These are phyloP conservation scores for Microcebus lehilahytsara DNA, from an alignment of 2,113 vertebrate species.

Conservation along the genomic window DNA sequence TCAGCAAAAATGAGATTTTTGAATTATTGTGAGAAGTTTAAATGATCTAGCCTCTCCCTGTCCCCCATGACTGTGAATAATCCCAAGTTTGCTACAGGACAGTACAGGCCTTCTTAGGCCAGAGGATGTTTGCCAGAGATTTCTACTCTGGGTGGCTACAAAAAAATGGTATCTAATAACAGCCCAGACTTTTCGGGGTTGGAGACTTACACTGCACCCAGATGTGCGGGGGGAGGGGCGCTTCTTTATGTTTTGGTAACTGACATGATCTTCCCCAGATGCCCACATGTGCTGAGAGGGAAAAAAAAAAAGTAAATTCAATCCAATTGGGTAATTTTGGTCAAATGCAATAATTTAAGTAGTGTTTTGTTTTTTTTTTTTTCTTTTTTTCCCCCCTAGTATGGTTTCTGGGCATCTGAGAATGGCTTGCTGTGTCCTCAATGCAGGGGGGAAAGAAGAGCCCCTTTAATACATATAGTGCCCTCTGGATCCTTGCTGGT, in stretches of 20 bases:
- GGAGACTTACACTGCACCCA: slow-evolving; percentile 29
- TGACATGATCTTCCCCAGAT: slow-evolving; percentile 10
- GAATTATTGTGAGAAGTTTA: slow-evolving; percentile 61
- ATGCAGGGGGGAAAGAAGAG: neutral
- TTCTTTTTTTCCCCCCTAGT: too few species aligned
- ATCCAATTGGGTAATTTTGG: neutral
- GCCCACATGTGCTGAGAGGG: neutral
- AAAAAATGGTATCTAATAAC: slow-evolving; percentile 45
- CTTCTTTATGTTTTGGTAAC: slow-evolving; percentile 7
- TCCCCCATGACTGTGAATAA: slow-evolving; percentile 72
- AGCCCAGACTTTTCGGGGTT: neutral
- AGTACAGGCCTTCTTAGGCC: slow-evolving; percentile 34
- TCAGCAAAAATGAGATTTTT: slow-evolving; percentile 60
- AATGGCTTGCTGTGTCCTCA: neutral
- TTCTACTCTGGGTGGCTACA: slow-evolving; percentile 42
- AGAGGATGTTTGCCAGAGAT: slow-evolving; percentile 54
- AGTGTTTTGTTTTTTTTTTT: neutral
- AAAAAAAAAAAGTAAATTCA: neutral
- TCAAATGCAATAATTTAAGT: neutral
- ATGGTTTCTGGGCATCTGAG: neutral
- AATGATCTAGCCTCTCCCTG: slow-evolving; percentile 67
- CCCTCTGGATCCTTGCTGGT: neutral
- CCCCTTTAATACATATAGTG: neutral
- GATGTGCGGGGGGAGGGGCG: slow-evolving; percentile 20
- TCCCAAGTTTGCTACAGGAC: slow-evolving; percentile 36